Conservation (phyloP, 2,113 vertebrate genomes). For the Amia ocellicauda region DNA sequence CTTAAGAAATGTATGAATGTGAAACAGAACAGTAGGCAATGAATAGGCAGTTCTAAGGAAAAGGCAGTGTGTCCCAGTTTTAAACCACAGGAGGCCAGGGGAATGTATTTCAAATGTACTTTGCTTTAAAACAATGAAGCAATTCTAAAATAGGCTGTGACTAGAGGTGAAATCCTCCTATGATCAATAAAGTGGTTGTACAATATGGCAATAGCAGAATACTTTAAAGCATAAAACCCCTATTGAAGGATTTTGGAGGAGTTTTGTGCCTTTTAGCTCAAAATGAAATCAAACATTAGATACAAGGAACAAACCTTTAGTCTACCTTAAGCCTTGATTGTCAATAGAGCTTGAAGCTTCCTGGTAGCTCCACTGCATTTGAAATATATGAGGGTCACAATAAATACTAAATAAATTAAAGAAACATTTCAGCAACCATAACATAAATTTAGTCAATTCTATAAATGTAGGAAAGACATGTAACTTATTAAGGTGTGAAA, state of each 20-base stretch:
- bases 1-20: constrained; percentile 12
- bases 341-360: too few species aligned
- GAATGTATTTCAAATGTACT: constrained; percentile 39
- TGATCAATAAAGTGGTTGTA: constrained; percentile 47
- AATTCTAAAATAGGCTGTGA: constrained; percentile 43
- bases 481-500: too few species aligned
- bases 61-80: constrained; percentile 41
- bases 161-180: constrained; percentile 31
- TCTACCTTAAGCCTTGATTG: constrained; percentile 1
- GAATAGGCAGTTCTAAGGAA: constrained; percentile 8
- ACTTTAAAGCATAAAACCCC: constrained; percentile 37
- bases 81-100: constrained; percentile 34
- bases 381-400: too few species aligned
- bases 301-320: too few species aligned
- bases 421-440: too few species aligned
- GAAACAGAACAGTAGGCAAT: constrained; percentile 28
- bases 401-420: too few species aligned
- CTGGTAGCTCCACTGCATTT: too few species aligned
- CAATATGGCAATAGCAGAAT: constrained; percentile 24
- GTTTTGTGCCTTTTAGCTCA: too few species aligned
- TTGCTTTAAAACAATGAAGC: constrained; percentile 49
- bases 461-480: too few species aligned
- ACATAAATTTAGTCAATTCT: too few species aligned
- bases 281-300: too few species aligned
- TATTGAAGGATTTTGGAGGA: constrained; percentile 17